phyloP scores from a whole-genome alignment of 2,888 invertebrate genomes.

The Machimus rusticus region DNA sequence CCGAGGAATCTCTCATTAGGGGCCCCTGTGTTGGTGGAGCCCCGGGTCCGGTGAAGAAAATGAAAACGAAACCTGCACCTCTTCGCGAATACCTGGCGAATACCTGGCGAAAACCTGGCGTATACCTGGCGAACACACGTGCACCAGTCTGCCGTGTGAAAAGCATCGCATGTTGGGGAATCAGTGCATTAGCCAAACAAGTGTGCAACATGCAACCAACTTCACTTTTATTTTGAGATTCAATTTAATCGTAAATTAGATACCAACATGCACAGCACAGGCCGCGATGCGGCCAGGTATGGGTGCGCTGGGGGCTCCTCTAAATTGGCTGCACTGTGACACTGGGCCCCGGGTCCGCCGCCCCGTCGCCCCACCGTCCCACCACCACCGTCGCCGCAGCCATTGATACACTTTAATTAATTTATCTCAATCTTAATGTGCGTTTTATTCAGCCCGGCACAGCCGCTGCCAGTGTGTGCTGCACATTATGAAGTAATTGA shows the following conservation, averaged over 20 bases:
- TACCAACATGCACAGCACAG: constrained; percentile 42
- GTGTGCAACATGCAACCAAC: constrained; percentile 40
- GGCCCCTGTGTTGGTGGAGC: neutral
- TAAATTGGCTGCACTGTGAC: neutral
- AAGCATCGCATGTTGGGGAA: constrained; percentile 40
- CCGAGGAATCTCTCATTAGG: neutral
- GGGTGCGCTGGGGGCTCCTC: neutral
- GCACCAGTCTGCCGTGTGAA: constrained; percentile 28
- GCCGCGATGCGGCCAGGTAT: neutral
- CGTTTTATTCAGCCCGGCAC: constrained; percentile 40
- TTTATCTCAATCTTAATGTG: constrained; percentile 47
- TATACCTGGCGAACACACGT: neutral
- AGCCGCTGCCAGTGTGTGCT: constrained; percentile 26
- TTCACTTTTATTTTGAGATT: constrained; percentile 48
- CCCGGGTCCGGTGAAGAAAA: neutral
- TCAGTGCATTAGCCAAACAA: constrained; percentile 41
- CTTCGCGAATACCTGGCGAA: neutral
- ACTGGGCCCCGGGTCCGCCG: neutral
- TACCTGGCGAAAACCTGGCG: neutral
- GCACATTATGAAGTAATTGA: constrained; percentile 24
- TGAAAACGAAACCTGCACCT: constrained; percentile 36
- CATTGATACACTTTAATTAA: constrained; percentile 47
- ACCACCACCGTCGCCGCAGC: neutral
- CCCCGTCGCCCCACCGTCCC: neutral
- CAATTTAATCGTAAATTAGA: constrained; percentile 48